Conservation (phyloP, 2,888 invertebrate species). For the Apocheima hispidaria region DNA sequence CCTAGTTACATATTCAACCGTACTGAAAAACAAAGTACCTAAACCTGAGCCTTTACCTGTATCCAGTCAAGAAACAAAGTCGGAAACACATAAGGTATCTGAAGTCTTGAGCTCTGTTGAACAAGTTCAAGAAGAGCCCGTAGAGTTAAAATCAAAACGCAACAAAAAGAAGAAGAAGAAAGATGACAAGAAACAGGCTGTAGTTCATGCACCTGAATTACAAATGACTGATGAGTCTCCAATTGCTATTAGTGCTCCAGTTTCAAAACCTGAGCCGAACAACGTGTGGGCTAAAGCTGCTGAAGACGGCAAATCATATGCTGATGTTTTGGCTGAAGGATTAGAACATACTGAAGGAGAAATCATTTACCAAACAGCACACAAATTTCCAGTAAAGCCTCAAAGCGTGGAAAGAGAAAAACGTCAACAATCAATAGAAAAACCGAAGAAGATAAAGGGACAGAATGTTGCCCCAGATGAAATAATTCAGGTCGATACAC, state of each 20-base stretch:
- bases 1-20: constrained; percentile 56
- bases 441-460: constrained; percentile 37
- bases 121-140: constrained; percentile 46
- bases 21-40: constrained; percentile 57
- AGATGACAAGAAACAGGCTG: constrained; percentile 61
- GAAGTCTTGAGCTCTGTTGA: constrained; percentile 38
- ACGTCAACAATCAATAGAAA: constrained; percentile 38
- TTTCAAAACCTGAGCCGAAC: constrained; percentile 44
- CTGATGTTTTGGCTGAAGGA: constrained; percentile 87
- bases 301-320: constrained; percentile 89
- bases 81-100: constrained; percentile 33
- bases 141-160: constrained; percentile 63
- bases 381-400: constrained; percentile 13
- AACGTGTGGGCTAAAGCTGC: constrained; percentile 83
- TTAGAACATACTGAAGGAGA: constrained; percentile 48
- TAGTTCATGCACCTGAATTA: constrained; percentile 37
- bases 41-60: constrained; percentile 32
- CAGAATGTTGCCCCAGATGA: constrained; percentile 24
- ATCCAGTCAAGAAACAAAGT: constrained; percentile 20
- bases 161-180: constrained; percentile 73
- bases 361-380: constrained; percentile 18
- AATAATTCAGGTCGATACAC: constrained; percentile 16
- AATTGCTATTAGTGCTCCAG: constrained; percentile 26
- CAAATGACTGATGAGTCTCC: constrained; percentile 8
- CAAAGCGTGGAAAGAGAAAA: constrained; percentile 45